Conservation (phyloP, 2,888 invertebrate genomes). For the Ctena decussata region DNA sequence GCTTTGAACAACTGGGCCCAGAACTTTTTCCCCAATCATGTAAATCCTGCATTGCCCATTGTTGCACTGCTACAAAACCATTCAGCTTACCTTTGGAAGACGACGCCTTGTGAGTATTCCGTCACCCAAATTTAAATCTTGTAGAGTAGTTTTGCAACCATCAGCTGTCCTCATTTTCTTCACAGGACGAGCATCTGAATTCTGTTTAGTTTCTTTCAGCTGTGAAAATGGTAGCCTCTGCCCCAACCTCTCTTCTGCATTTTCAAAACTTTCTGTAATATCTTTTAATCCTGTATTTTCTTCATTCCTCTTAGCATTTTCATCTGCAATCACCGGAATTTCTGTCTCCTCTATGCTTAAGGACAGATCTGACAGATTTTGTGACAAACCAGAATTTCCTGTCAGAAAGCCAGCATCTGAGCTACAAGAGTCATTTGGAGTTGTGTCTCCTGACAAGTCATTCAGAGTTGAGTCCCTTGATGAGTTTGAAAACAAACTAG, state of each 20-base stretch:
- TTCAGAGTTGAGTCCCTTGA: neutral
- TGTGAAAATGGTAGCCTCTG: neutral
- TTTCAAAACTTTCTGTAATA: neutral
- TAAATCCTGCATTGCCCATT: too few species aligned
- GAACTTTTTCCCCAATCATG: too few species aligned
- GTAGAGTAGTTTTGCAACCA: conserved; percentile 34
- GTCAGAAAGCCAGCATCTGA: neutral
- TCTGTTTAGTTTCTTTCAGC: neutral
- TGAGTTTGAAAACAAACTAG: too few species aligned
- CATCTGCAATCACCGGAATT: too few species aligned
- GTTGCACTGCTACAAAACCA: too few species aligned
- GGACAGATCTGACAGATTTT: neutral
- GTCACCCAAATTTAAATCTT: conserved; percentile 67
- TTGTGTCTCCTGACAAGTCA: neutral
- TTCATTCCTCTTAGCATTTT: neutral
- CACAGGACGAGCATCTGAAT: conserved; percentile 31
- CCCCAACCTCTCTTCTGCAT: neutral
- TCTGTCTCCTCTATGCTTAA: neutral
- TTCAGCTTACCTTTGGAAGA: conserved; percentile 78
- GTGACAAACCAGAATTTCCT: neutral
- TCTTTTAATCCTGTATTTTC: neutral
- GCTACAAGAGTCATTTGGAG: neutral
- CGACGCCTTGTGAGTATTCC: conserved; percentile 76
- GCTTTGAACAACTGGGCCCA: too few species aligned
- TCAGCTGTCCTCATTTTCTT: conserved; percentile 46